Evolutionary conservation across 2,113 vertebrate genomes (phyloP).

Genomic region (Cnemophilus loriae): DNA sequence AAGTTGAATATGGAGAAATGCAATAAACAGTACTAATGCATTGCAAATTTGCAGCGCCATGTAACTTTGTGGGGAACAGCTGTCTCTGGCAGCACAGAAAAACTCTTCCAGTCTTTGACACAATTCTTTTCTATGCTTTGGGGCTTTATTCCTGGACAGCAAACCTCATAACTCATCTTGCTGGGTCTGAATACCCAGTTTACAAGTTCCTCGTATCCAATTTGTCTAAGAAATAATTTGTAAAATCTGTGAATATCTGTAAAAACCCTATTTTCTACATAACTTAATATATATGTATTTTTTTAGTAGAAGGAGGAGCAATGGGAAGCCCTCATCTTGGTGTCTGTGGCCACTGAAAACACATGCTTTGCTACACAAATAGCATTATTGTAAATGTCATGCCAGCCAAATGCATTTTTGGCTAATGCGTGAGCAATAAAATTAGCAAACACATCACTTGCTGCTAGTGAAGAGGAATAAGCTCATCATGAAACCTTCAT

Average conservation of each 20-base stretch:
- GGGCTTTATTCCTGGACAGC: not conserved
- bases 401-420: not conserved
- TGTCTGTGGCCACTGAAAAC: not conserved
- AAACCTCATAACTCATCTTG: not conserved
- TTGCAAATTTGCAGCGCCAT: not conserved
- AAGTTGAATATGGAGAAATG: not conserved
- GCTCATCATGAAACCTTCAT: conserved; percentile 30
- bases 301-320: not conserved
- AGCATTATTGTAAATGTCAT: not conserved
- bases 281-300: not conserved
- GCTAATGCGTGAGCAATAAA: not conserved
- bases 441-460: conserved; percentile 54
- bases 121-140: not conserved
- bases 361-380: not conserved
- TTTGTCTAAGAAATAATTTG: not conserved
- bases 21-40: not conserved
- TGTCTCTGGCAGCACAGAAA: not conserved
- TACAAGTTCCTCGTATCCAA: not conserved
- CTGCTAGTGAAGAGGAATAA: conserved; percentile 55
- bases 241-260: not conserved
- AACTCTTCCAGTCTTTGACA: not conserved
- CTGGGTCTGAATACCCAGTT: not conserved
- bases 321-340: not conserved
- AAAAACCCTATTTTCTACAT: not conserved
- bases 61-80: not conserved